These are phyloP conservation scores for Onychostoma macrolepis DNA, from an alignment of 2,113 vertebrate species.

Conservation along the genomic window DNA sequence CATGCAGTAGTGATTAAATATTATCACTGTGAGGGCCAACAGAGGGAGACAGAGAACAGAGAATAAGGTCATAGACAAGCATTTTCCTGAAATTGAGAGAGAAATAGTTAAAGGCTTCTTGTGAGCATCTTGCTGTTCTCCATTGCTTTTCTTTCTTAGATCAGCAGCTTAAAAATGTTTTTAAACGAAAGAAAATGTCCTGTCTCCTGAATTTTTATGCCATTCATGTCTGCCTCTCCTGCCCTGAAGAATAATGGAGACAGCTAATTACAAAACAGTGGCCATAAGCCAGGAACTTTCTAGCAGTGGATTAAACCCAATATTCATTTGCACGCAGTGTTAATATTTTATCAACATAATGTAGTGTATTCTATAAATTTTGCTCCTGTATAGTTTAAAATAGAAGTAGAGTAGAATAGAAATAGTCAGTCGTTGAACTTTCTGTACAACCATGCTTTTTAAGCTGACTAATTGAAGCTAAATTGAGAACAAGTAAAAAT, in stretches of 20 bases:
- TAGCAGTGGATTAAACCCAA: background rate
- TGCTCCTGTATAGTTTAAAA: background rate
- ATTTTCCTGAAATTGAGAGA: background rate
- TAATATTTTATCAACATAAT: background rate
- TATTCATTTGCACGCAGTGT: background rate
- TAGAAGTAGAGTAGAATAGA: no score
- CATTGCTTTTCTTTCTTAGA: background rate
- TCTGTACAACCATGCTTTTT: no score
- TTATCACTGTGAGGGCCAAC: background rate
- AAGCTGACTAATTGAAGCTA: background rate
- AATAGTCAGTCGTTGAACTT: no score
- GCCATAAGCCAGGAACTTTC: background rate
- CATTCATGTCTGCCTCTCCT: background rate
- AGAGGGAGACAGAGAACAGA: conserved; percentile 22
- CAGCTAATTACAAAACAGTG: background rate
- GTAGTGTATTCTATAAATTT: background rate
- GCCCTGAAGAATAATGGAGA: background rate
- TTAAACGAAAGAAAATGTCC: background rate
- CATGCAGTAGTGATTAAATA: background rate
- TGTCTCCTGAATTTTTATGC: background rate
- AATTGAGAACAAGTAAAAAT: background rate
- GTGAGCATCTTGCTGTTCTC: background rate
- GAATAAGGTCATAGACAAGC: background rate
- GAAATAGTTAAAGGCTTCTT: background rate
- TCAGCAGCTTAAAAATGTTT: no score